phyloP scores from a whole-genome alignment of 2,888 invertebrate species.

The Lumbricus terrestris region DNA sequence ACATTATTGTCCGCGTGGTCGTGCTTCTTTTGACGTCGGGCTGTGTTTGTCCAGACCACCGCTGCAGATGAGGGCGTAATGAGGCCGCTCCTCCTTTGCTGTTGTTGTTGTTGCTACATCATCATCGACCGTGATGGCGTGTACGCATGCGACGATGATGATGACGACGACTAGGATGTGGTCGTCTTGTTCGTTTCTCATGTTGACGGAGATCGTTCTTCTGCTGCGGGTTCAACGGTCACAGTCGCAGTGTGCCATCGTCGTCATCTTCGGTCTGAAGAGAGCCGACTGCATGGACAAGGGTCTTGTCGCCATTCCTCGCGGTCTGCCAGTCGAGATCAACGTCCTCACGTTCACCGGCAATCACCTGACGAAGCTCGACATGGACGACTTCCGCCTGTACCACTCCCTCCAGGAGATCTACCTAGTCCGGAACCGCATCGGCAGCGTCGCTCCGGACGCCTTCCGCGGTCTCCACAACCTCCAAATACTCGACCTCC shows the following conservation, averaged over 20 bases:
- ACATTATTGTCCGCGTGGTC: background rate
- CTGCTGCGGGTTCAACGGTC: background rate
- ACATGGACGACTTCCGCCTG: conserved; percentile 31
- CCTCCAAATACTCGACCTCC: conserved; percentile 37
- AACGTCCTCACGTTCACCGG: conserved; percentile 36
- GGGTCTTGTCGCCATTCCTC: conserved; percentile 32
- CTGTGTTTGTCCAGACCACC: background rate
- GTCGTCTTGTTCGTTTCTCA: background rate
- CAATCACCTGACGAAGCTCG: conserved; percentile 33
- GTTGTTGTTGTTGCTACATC: too few relatives aligned
- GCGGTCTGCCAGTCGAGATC: conserved; percentile 34
- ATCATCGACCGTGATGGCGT: background rate
- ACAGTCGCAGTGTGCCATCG: conserved; percentile 26
- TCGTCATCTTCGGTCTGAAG: conserved; percentile 35
- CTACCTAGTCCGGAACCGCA: conserved; percentile 35
- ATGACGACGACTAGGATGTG: conserved; percentile 3
- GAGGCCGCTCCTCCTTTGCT: background rate
- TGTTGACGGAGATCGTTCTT: background rate
- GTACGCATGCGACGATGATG: too few relatives aligned
- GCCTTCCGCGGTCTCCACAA: conserved; percentile 38
- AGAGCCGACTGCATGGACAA: conserved; percentile 35
- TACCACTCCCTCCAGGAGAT: conserved; percentile 39
- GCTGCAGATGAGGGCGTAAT: background rate
- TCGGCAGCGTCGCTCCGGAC: conserved; percentile 34
- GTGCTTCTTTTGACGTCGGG: background rate